These are phyloP conservation scores for Geophilus truncorum DNA, from an alignment of 2,888 invertebrate species.

Conservation along the genomic window DNA sequence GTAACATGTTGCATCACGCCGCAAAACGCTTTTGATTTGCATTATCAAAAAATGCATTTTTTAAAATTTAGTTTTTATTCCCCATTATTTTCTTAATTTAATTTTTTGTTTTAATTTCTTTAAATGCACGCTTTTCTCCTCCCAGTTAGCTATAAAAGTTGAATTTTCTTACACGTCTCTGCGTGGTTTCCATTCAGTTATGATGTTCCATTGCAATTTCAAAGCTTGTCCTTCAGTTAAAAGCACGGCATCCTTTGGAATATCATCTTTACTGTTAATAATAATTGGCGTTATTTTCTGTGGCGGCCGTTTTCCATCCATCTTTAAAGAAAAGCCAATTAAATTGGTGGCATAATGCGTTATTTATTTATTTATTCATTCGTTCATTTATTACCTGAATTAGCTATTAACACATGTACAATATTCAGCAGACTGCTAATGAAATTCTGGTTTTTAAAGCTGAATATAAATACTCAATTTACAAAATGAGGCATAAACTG, in stretches of 20 bases:
- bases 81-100: background rate
- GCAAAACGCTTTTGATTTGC: too few relatives aligned
- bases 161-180: conserved; percentile 36
- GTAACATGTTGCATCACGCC: too few relatives aligned
- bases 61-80: background rate
- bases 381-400: too few relatives aligned
- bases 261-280: conserved; percentile 42
- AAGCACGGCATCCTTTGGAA: conserved; percentile 60
- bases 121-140: too few relatives aligned
- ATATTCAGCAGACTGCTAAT: too few relatives aligned
- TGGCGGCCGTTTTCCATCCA: background rate
- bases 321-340: background rate
- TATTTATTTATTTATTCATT: too few relatives aligned
- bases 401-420: too few relatives aligned
- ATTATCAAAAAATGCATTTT: too few relatives aligned
- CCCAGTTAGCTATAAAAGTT: too few relatives aligned
- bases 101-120: background rate
- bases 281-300: background rate
- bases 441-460: background rate
- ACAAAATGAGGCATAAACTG: background rate
- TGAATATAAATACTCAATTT: background rate
- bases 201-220: conserved; percentile 57
- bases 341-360: too few relatives aligned
- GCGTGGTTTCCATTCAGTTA: conserved; percentile 55
- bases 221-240: conserved; percentile 58